Conservation (phyloP, 2,888 invertebrate species). For the Resseliella maxima region DNA sequence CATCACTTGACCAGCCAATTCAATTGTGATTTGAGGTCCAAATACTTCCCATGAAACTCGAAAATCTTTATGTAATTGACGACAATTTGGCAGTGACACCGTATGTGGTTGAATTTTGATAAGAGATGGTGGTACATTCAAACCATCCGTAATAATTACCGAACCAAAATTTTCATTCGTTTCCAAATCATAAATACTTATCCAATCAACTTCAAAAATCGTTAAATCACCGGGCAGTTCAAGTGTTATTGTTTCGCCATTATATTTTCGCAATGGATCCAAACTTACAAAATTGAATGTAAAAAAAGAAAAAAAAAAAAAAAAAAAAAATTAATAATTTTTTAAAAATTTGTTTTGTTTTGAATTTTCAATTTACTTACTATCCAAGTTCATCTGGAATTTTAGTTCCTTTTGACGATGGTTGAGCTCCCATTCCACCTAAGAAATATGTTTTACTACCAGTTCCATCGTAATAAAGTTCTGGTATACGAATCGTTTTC, state of each 20-base stretch:
- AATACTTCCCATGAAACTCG: constrained; percentile 92
- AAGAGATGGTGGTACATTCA: constrained; percentile 89
- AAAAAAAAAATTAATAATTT: no score
- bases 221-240: constrained; percentile 84
- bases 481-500: constrained; percentile 80
- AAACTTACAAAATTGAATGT: constrained; percentile 69
- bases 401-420: constrained; percentile 81
- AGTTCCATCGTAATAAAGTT: constrained; percentile 81
- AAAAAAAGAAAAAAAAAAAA: no score
- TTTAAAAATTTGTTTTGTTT: no score
- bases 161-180: constrained; percentile 78
- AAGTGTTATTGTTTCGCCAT: constrained; percentile 78
- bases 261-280: constrained; percentile 80
- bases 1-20: constrained; percentile 79
- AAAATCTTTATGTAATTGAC: constrained; percentile 84
- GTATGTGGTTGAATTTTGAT: constrained; percentile 74
- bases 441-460: constrained; percentile 86
- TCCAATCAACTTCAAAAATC: constrained; percentile 85
- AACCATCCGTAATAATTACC: constrained; percentile 80
- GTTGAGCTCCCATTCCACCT: constrained; percentile 90
- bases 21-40: constrained; percentile 86
- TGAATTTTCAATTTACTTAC: no score
- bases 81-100: constrained; percentile 81
- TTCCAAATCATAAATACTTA: constrained; percentile 81
- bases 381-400: constrained; percentile 93